Percentiles rank a stretch among this genome's conserved stretches.
These are phyloP conservation scores for Cecropterus lyciades DNA, from an alignment of 1,140 invertebrate species.

Conservation along the genomic window DNA sequence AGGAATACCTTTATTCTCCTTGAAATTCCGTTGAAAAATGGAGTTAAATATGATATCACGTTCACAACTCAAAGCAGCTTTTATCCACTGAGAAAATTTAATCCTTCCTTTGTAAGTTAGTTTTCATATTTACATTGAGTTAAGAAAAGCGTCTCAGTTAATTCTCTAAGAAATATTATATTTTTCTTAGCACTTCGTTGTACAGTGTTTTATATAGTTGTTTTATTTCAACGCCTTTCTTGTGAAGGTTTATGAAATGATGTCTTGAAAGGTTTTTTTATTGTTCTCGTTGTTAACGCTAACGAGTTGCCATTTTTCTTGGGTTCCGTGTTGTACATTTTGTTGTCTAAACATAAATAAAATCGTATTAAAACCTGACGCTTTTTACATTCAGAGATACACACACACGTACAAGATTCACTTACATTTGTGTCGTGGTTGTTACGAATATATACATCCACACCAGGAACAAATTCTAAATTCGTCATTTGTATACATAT, in stretches of 20 bases:
- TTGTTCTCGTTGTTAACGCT: neutral
- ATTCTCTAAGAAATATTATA: constrained; percentile 27
- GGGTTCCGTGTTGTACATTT: neutral
- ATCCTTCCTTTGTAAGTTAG: constrained; percentile 39
- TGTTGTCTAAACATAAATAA: no score
- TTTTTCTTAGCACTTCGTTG: constrained; percentile 8
- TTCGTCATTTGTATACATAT: no score
- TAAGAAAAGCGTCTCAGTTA: constrained; percentile 26
- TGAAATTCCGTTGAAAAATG: constrained; percentile 6
- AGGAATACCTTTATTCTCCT: constrained; percentile 2
- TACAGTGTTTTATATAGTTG: neutral
- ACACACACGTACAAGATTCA: no score
- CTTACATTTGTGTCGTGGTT: no score
- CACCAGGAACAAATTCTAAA: no score
- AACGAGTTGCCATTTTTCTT: no score
- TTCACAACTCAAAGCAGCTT: constrained; percentile 43
- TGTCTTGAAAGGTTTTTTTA: neutral
- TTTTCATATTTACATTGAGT: constrained; percentile 36
- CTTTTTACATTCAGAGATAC: no score
- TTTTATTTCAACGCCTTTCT: constrained; percentile 2
- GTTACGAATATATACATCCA: no score
- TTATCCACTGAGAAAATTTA: constrained; percentile 50
- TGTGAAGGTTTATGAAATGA: neutral
- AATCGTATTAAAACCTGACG: no score
- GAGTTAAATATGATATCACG: constrained; percentile 32